Evolutionary conservation across 2,888 invertebrate genomes (phyloP), one percentile per base, ranked within the genome.

Genomic region (Ochropleura leucogaster): DNA sequence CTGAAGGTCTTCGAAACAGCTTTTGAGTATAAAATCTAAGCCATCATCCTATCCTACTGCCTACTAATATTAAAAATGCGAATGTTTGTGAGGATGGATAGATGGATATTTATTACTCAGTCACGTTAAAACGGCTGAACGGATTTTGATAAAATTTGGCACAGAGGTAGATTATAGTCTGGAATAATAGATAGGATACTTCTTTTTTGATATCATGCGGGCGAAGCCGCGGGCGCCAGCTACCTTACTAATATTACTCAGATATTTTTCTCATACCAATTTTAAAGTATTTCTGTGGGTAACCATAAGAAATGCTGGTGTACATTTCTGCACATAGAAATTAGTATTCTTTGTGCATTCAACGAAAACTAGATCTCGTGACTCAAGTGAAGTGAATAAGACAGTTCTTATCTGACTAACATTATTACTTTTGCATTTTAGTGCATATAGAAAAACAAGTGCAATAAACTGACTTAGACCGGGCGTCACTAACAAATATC

Each of bases 351-450:
- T 6, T 59, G 46, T 40, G 55, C 74, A 63, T 75, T 68, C 12
- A 62, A 40, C 51, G 62, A 73, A 71, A 82, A 80, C 86, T 87
- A 80, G 86, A 85, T 84, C 63, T 68, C 47, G 10, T 42, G 64
- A 59, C 77, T 64, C 20, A 4, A 67, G 68, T 57, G 72, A 73
- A 84, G 46, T 76, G 63, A 57, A 18, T 68, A 47, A 75, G 62
- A 60, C 14, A 55, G 68, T 70, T 60, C 68, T 68, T 72, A 69
- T 65, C 12, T 76, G 55, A 76, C 57, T 70, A 55, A 77, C 44
- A 30, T n/a, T 47, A 30, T n/a, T 44, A 59, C 20, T 59, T 76
- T 74, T 64, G 20, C 62, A 46, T 76, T 57, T 42, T 6, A 49
- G 20, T 69, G 20, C 18, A 18, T 7, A 40, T 47, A 46, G 47